These are phyloP conservation scores for Cryptotermes secundus DNA, from an alignment of 1,140 invertebrate genomes.

Conservation along the genomic window DNA sequence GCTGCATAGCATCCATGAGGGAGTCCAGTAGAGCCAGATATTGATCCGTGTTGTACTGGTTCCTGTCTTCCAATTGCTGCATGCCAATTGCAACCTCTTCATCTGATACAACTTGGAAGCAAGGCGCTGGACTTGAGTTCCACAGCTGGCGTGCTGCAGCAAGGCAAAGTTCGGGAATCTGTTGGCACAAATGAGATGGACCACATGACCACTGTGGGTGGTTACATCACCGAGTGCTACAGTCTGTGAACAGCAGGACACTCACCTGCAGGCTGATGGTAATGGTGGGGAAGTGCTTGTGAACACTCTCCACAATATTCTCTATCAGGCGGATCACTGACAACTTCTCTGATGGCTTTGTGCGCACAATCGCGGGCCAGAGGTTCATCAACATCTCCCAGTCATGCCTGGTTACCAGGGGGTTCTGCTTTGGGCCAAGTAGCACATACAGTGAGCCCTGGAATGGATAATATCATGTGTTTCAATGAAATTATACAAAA, in stretches of 20 bases:
- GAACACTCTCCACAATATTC: slow-evolving; percentile 52
- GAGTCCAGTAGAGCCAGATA: slow-evolving; percentile 64
- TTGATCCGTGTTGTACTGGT: slow-evolving; percentile 51
- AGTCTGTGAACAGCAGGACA: neutral
- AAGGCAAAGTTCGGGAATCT: slow-evolving; percentile 56
- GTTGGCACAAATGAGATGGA: slow-evolving; percentile 40
- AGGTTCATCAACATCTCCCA: slow-evolving; percentile 70
- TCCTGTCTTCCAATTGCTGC: slow-evolving; percentile 46
- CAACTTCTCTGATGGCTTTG: slow-evolving; percentile 76
- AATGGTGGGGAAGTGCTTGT: slow-evolving; percentile 57
- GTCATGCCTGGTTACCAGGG: slow-evolving; percentile 67
- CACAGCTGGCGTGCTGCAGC: slow-evolving; percentile 53
- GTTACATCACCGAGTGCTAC: no score
- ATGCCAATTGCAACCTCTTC: slow-evolving; percentile 49
- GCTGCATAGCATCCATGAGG: slow-evolving; percentile 62
- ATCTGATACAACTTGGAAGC: slow-evolving; percentile 40
- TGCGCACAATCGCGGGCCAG: slow-evolving; percentile 73
- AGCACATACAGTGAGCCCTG: slow-evolving; percentile 78
- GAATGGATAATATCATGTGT: slow-evolving; percentile 35
- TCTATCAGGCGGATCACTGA: slow-evolving; percentile 77
- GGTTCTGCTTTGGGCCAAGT: slow-evolving; percentile 60
- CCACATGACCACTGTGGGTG: neutral
- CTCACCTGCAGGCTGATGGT: slow-evolving; percentile 51
- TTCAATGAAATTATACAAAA: slow-evolving; percentile 34
- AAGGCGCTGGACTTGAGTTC: slow-evolving; percentile 42